Percentiles rank a stretch among this genome's conserved stretches.
phyloP scores from a whole-genome alignment of 2,113 vertebrate species.

The Leucosticte australis region DNA sequence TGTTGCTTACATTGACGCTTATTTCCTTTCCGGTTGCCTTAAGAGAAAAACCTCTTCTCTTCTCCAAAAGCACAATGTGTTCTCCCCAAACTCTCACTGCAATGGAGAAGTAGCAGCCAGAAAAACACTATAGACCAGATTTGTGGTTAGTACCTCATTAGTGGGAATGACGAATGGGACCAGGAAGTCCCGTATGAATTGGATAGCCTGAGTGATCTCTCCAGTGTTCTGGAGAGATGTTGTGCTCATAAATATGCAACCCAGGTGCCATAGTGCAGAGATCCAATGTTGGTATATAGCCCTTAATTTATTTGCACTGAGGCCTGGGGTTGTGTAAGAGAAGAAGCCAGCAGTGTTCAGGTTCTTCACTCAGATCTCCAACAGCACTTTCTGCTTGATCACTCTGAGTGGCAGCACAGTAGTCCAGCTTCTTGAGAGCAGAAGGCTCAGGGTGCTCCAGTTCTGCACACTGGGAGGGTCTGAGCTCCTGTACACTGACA shows the following conservation, averaged over 20 bases:
- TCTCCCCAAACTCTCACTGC: neutral
- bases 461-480: neutral
- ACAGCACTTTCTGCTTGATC: neutral
- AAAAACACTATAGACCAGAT: neutral
- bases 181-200: neutral
- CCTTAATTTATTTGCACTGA: neutral
- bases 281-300: rapidly evolving
- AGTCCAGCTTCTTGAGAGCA: neutral
- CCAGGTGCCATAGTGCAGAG: neutral
- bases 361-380: neutral
- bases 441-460: neutral
- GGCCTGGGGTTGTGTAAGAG: neutral
- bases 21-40: neutral
- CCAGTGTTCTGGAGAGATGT: neutral
- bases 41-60: neutral
- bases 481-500: neutral
- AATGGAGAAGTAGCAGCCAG: neutral
- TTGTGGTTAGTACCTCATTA: neutral
- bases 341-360: neutral
- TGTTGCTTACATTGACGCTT: neutral
- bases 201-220: neutral
- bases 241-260: neutral
- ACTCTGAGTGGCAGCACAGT: neutral
- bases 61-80: neutral
- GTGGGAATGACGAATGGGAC: neutral